phyloP scores from a whole-genome alignment of 2,797 vertebrate species.

The Mormyrus hasselquistii region DNA sequence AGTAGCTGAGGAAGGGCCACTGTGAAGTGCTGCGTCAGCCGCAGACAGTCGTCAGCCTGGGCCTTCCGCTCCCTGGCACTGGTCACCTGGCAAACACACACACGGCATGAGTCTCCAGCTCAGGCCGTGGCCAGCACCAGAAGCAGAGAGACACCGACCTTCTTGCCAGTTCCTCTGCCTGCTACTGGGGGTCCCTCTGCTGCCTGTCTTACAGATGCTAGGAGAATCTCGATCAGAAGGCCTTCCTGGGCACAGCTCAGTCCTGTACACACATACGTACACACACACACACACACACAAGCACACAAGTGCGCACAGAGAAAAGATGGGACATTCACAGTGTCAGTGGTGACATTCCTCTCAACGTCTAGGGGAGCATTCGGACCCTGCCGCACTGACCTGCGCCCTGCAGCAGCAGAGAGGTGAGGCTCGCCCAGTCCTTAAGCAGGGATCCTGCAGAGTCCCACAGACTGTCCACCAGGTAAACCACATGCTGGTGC shows the following conservation, averaged over 20 bases:
- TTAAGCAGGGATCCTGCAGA: conserved; percentile 72
- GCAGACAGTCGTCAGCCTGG: conserved; percentile 71
- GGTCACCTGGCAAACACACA: conserved; percentile 54
- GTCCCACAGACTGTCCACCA: conserved; percentile 91
- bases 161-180: conserved; percentile 74
- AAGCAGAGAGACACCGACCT: conserved; percentile 54
- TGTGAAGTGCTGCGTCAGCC: conserved; percentile 77
- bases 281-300: background rate
- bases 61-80: conserved; percentile 72
- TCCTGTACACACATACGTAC: conserved; percentile 43
- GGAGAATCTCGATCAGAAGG: conserved; percentile 71
- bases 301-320: no score
- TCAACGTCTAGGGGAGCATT: background rate
- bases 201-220: conserved; percentile 75
- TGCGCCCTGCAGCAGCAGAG: conserved; percentile 65
- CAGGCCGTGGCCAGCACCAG: background rate
- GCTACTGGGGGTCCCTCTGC: conserved; percentile 72
- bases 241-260: conserved; percentile 60
- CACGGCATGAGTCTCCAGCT: background rate
- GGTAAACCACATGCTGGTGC: conserved; percentile 77
- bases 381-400: conserved; percentile 45
- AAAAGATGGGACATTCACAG: no score
- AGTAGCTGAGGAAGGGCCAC: conserved; percentile 74
- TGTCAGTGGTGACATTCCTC: background rate
- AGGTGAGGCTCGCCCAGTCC: conserved; percentile 79